These are phyloP conservation scores for Cynocephalus volans DNA, from an alignment of 2,113 vertebrate species.

Conservation along the genomic window DNA sequence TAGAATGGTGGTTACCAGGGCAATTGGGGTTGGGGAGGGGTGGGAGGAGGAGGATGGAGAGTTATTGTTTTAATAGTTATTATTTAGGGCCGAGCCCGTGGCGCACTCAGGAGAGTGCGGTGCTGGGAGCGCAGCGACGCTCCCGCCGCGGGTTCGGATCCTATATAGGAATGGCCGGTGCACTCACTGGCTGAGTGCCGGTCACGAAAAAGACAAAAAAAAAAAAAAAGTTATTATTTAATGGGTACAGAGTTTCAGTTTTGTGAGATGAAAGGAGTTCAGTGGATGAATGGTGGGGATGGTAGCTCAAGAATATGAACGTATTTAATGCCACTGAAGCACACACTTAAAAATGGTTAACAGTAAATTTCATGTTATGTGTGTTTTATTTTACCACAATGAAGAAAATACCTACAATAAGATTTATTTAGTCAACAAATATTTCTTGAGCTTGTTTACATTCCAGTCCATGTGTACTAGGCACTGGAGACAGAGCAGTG, in stretches of 20 bases:
- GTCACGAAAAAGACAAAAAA: no score
- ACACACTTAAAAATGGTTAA: neutral
- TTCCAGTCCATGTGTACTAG: neutral
- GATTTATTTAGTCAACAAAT: neutral
- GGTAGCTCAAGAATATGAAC: neutral
- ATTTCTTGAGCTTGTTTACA: neutral
- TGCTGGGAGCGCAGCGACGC: no score
- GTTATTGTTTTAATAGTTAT: neutral
- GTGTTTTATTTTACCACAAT: constrained; percentile 49
- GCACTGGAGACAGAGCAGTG: neutral
- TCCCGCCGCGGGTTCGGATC: no score
- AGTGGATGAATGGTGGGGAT: neutral
- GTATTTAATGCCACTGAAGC: neutral
- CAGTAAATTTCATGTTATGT: neutral
- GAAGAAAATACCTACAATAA: neutral
- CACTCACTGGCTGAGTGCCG: no score
- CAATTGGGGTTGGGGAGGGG: no score
- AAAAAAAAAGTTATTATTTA: no score
- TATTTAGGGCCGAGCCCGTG: no score
- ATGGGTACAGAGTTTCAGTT: neutral
- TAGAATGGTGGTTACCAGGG: neutral
- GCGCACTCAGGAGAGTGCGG: no score
- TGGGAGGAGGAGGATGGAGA: neutral
- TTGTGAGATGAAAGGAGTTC: neutral
- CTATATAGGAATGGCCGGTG: no score